phyloP scores from a whole-genome alignment of 2,888 invertebrate species.

The Lordiphosa andalusiaca region DNA sequence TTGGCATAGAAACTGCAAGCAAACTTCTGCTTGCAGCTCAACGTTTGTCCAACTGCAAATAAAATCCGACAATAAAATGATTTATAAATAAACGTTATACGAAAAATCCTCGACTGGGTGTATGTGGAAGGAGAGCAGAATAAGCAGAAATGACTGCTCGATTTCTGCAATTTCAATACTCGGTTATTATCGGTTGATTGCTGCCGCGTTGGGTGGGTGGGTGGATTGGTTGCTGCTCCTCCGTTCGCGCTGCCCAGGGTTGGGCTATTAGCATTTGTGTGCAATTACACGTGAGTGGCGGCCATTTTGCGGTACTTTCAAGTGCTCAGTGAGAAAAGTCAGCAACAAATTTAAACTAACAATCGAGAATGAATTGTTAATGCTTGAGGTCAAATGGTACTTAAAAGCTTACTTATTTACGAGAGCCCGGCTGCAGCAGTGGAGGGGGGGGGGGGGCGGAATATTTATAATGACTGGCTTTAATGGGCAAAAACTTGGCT shows the following conservation, averaged over 20 bases:
- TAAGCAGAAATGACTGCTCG: slow-evolving; percentile 27
- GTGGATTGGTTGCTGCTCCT: not conserved
- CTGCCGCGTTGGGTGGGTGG: slow-evolving; percentile 19
- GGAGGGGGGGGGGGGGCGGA: too few relatives aligned
- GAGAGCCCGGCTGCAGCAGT: slow-evolving; percentile 5
- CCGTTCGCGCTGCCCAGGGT: slow-evolving; percentile 4
- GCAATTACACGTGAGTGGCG: slow-evolving; percentile 42
- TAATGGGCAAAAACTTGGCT: too few relatives aligned
- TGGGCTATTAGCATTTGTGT: slow-evolving; percentile 48
- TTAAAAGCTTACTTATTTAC: slow-evolving; percentile 13
- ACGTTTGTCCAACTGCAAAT: slow-evolving; percentile 54
- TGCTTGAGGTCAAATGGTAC: slow-evolving; percentile 10
- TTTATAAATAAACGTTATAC: slow-evolving; percentile 67
- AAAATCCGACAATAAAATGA: slow-evolving; percentile 74
- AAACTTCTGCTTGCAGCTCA: slow-evolving; percentile 17
- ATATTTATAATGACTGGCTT: too few relatives aligned
- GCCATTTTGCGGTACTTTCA: slow-evolving; percentile 29
- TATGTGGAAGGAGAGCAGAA: slow-evolving; percentile 7
- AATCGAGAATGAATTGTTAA: slow-evolving; percentile 24
- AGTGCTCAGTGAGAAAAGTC: slow-evolving; percentile 23
- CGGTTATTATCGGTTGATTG: slow-evolving; percentile 15
- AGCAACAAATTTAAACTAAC: slow-evolving; percentile 26
- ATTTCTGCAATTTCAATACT: slow-evolving; percentile 45
- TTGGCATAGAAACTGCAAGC: slow-evolving; percentile 63
- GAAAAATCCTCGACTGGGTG: slow-evolving; percentile 8